phyloP scores from a whole-genome alignment of 2,113 vertebrate genomes.

The Turdus rufiventris region DNA sequence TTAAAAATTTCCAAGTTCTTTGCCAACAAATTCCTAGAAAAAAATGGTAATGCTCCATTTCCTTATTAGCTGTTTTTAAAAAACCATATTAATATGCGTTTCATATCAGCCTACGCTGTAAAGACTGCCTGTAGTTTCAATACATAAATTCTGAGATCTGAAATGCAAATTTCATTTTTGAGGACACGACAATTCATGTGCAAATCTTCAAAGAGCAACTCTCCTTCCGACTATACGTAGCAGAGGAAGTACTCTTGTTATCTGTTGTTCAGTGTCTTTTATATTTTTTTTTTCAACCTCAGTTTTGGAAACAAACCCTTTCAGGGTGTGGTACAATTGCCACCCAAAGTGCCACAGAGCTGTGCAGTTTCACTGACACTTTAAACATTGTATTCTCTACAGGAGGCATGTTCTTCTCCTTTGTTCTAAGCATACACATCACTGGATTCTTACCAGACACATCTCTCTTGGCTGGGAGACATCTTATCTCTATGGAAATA shows the following conservation, averaged over 20 bases:
- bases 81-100: slow-evolving; percentile 39
- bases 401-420: background rate
- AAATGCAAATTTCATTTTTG: slow-evolving; percentile 30
- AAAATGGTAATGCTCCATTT: slow-evolving; percentile 51
- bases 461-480: background rate
- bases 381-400: background rate
- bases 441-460: background rate
- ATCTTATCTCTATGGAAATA: background rate
- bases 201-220: slow-evolving; percentile 21
- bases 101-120: slow-evolving; percentile 13
- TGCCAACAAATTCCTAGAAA: slow-evolving; percentile 44
- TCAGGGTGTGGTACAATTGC: background rate
- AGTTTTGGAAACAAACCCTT: background rate
- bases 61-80: slow-evolving; percentile 44
- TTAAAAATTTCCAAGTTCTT: slow-evolving; percentile 51
- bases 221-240: background rate
- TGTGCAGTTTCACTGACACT: background rate
- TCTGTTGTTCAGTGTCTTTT: background rate
- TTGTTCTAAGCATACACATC: background rate
- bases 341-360: background rate
- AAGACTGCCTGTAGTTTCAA: slow-evolving; percentile 32
- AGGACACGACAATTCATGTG: background rate
- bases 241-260: background rate
- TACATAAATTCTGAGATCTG: slow-evolving; percentile 22
- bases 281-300: background rate